These are phyloP conservation scores for Caenorhabditis inopinata DNA, from an alignment of 1,140 invertebrate genomes.

Conservation along the genomic window DNA sequence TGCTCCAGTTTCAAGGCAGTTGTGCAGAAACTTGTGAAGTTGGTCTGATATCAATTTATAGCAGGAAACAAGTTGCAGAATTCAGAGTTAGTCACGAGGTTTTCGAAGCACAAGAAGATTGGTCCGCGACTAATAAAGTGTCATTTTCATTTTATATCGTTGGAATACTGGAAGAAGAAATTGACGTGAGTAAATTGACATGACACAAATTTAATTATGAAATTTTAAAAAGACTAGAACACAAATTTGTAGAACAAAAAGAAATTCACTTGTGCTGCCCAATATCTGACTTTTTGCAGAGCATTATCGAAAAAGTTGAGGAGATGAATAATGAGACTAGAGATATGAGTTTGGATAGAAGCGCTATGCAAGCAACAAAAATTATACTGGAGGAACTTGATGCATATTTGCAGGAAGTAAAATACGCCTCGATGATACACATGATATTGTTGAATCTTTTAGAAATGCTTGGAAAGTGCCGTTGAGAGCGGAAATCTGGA, in stretches of 20 bases:
- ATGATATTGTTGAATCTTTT: not conserved
- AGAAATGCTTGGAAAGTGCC: constrained; percentile 11
- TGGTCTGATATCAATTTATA: not conserved
- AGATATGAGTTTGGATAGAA: constrained; percentile 14
- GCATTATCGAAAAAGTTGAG: not conserved
- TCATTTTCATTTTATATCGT: constrained; percentile 16
- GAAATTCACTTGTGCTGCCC: too few relatives aligned
- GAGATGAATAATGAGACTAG: constrained; percentile 4
- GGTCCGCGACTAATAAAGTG: not conserved
- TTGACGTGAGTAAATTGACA: too few relatives aligned
- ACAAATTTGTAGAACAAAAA: too few relatives aligned
- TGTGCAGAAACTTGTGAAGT: not conserved
- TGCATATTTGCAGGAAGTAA: not conserved
- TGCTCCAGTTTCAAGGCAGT: not conserved
- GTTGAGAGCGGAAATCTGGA: constrained; percentile 2
- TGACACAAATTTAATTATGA: too few relatives aligned
- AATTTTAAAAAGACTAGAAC: too few relatives aligned
- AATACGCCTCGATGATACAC: not conserved
- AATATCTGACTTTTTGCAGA: not conserved
- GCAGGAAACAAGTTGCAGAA: not conserved
- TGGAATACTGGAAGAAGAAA: constrained; percentile 6
- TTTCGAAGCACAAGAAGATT: not conserved
- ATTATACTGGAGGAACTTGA: not conserved
- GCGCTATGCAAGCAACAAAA: constrained; percentile 14
- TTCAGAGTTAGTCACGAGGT: constrained; percentile 5